These are phyloP conservation scores for Telenomus remus DNA, from an alignment of 1,140 invertebrate genomes.

Conservation along the genomic window DNA sequence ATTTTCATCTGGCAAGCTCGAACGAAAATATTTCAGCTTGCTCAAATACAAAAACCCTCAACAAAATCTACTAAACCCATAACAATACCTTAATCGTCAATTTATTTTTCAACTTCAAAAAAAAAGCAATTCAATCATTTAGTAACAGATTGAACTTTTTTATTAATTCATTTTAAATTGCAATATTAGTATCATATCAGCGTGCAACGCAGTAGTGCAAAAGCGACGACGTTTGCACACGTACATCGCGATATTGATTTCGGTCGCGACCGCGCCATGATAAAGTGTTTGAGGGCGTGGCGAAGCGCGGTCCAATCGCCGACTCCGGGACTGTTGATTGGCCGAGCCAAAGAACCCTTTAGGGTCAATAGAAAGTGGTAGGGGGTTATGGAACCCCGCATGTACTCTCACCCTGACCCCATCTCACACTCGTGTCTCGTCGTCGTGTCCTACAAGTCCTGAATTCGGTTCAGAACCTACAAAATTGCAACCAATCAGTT, in stretches of 20 bases:
- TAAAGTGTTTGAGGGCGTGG: slow-evolving; percentile 31
- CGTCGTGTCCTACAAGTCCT: slow-evolving; percentile 13
- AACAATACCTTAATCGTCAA: no score
- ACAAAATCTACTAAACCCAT: no score
- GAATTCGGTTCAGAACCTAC: background rate
- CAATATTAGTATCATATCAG: slow-evolving; percentile 50
- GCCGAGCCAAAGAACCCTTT: background rate
- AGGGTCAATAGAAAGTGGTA: slow-evolving; percentile 22
- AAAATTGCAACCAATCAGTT: background rate
- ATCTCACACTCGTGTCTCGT: slow-evolving; percentile 20
- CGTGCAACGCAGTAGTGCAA: slow-evolving; percentile 43
- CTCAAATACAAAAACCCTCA: no score
- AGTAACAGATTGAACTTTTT: slow-evolving; percentile 21
- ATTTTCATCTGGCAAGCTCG: no score
- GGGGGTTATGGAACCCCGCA: slow-evolving; percentile 13
- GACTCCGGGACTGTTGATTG: background rate
- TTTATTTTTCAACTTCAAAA: background rate
- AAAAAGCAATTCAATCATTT: background rate
- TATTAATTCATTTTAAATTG: slow-evolving; percentile 37
- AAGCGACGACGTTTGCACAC: slow-evolving; percentile 51
- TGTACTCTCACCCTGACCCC: slow-evolving; percentile 14
- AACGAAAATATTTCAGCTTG: no score
- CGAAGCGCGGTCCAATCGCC: background rate
- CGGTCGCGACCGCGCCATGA: slow-evolving; percentile 37
- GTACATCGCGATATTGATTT: slow-evolving; percentile 51